A percentile compares a stretch with the other conserved stretches of the same genome.
These are phyloP conservation scores for Macquaria australasica DNA, from an alignment of 2,113 vertebrate genomes.

Conservation along the genomic window DNA sequence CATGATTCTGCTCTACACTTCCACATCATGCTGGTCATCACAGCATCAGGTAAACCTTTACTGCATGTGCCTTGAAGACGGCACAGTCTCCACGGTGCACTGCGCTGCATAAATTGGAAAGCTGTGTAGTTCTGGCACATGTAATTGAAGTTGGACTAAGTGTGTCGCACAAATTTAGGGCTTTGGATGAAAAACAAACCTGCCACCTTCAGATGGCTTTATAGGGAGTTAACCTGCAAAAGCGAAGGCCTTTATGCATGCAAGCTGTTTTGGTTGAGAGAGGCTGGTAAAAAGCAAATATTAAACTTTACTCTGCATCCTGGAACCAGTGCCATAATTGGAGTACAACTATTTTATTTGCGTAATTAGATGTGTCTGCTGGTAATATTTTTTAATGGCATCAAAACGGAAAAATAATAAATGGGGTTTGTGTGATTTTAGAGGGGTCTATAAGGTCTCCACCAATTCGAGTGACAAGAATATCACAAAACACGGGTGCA, in stretches of 20 bases:
- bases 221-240: background rate
- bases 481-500: background rate
- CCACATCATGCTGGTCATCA: background rate
- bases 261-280: conserved; percentile 4
- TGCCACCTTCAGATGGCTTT: conserved; percentile 8
- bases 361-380: conserved; percentile 3
- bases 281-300: background rate
- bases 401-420: background rate
- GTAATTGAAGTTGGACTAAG: background rate
- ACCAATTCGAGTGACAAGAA: background rate
- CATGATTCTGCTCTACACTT: background rate
- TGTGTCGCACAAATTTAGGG: background rate
- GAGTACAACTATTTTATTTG: background rate
- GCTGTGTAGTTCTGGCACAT: background rate
- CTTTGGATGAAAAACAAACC: conserved; percentile 19
- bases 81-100: background rate
- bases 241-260: background rate
- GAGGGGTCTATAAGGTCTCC: background rate
- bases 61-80: background rate
- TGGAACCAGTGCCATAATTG: background rate
- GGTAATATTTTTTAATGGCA: background rate
- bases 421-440: background rate
- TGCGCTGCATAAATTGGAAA: background rate
- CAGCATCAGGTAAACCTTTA: background rate
- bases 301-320: background rate